Conservation (phyloP, 2,113 vertebrate genomes). For the Thalassarche chlororhynchos region DNA sequence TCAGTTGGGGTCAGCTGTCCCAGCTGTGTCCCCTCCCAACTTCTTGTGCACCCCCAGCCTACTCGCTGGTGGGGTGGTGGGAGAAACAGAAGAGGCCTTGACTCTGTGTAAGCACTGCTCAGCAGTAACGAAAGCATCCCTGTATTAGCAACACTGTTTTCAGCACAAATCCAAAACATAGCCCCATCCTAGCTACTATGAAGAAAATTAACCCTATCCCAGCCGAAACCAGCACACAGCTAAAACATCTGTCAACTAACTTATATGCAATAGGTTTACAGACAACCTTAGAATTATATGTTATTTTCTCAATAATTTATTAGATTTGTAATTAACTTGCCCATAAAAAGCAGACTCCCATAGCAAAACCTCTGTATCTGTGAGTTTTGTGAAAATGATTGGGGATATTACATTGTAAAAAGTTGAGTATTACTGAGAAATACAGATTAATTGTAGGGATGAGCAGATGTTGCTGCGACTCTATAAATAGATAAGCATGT, state of each 20-base stretch:
- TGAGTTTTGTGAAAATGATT: not conserved
- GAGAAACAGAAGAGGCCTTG: no score
- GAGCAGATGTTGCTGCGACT: not conserved
- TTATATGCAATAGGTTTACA: not conserved
- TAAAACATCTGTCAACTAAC: not conserved
- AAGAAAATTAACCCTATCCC: not conserved
- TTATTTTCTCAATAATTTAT: not conserved
- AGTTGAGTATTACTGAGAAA: not conserved
- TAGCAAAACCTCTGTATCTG: not conserved
- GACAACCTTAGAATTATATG: not conserved
- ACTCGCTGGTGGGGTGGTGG: no score
- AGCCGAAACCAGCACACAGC: not conserved
- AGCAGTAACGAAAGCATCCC: no score
- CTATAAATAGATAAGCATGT: not conserved
- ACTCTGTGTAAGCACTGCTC: no score
- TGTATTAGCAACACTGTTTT: no score
- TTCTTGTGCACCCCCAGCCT: no score
- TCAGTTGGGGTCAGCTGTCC: no score
- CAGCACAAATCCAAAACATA: no score
- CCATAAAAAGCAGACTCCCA: not conserved
- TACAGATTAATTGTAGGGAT: not conserved
- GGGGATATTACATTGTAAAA: not conserved
- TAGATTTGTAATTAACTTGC: not conserved
- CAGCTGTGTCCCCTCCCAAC: no score
- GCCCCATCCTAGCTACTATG: not conserved